These are phyloP conservation scores for Taphrorychus bicolor DNA, from an alignment of 2,888 invertebrate species.

Conservation along the genomic window DNA sequence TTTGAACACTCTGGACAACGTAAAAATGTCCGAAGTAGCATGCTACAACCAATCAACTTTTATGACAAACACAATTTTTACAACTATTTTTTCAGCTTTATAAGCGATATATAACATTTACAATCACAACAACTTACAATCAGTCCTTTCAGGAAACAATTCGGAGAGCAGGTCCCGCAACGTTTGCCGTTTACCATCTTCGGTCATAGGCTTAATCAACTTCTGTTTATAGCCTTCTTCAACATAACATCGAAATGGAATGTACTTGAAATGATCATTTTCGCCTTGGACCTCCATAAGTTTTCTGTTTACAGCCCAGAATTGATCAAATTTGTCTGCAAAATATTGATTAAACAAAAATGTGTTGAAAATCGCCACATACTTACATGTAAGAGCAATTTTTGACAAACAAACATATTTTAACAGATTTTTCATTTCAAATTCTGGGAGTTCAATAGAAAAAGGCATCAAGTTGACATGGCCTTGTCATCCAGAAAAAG, in stretches of 20 bases:
- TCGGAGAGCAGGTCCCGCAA: conserved; percentile 75
- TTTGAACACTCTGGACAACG: no score
- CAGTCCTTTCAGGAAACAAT: conserved; percentile 68
- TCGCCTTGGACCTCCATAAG: conserved; percentile 88
- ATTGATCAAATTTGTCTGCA: conserved; percentile 97
- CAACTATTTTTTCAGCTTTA: no score
- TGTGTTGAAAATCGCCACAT: no score
- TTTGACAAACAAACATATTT: no score
- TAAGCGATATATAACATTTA: no score
- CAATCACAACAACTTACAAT: conserved; percentile 59
- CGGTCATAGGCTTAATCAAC: conserved; percentile 77
- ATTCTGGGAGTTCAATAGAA: no score
- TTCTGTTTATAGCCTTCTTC: conserved; percentile 78
- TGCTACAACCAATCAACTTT: no score
- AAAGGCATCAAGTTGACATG: no score
- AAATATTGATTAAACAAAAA: not conserved
- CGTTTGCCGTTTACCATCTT: conserved; percentile 75
- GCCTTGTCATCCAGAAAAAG: no score
- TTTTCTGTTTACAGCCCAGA: conserved; percentile 96
- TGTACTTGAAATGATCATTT: conserved; percentile 84
- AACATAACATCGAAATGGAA: conserved; percentile 85
- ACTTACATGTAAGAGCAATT: no score
- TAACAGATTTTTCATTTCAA: conserved; percentile 1
- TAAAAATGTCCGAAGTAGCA: no score
- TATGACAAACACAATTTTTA: no score